Conservation (phyloP, 2,888 invertebrate genomes). For the Luperina testacea region DNA sequence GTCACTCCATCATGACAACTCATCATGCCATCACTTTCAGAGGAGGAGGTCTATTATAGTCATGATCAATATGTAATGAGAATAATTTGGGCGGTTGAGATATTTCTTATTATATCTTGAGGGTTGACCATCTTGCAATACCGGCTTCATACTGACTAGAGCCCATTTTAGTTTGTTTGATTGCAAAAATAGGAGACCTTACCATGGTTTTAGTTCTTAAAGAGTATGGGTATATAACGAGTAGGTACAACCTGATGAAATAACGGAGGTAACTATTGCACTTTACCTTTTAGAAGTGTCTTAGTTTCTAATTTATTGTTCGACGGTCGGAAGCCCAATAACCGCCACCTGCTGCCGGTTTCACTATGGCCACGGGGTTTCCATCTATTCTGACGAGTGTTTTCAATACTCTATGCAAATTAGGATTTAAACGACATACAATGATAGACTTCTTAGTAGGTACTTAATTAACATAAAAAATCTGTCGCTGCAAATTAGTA, state of each 20-base stretch:
- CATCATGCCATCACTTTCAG: background rate
- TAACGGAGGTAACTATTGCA: background rate
- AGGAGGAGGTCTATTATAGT: background rate
- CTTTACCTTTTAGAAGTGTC: background rate
- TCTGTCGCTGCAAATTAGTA: slow-evolving; percentile 13
- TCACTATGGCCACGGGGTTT: background rate
- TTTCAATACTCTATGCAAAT: slow-evolving; percentile 22
- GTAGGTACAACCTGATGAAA: background rate
- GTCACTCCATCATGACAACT: background rate
- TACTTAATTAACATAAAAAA: slow-evolving; percentile 28
- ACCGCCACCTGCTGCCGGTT: slow-evolving; percentile 8
- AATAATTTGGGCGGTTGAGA: background rate
- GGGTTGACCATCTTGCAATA: background rate
- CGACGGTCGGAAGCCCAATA: background rate
- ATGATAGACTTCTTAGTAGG: background rate
- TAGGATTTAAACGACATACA: background rate
- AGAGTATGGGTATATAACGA: background rate
- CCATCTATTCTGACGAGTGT: background rate
- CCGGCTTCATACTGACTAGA: background rate
- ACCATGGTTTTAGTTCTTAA: background rate
- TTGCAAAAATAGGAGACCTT: too few species aligned
- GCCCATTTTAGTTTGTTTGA: background rate
- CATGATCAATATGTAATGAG: background rate
- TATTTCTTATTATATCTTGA: background rate
- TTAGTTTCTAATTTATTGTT: background rate